Evolutionary conservation across 2,113 vertebrate genomes (phyloP).

Genomic region (Perca flavescens): DNA sequence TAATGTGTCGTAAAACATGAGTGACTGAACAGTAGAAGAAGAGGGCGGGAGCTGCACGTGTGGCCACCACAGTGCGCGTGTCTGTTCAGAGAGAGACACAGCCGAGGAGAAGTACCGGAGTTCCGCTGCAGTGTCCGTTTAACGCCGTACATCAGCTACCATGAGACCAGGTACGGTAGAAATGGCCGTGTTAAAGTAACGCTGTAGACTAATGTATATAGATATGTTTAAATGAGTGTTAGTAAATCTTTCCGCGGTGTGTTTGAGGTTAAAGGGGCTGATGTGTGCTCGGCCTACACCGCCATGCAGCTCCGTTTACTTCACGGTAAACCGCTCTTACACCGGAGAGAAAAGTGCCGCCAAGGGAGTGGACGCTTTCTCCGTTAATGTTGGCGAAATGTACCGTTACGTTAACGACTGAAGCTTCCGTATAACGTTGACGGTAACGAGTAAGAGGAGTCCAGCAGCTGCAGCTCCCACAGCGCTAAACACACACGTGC

Average conservation of each 20-base stretch:
- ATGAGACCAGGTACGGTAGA: constrained; percentile 28
- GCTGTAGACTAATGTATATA: not conserved
- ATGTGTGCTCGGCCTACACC: constrained; percentile 7
- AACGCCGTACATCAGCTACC: not conserved
- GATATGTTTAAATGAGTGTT: not conserved
- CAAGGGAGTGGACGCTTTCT: not conserved
- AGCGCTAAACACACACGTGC: too few species aligned
- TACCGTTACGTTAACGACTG: too few species aligned
- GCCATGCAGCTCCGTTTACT: not conserved
- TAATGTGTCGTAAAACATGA: not conserved
- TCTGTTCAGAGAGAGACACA: not conserved
- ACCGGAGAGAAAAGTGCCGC: not conserved
- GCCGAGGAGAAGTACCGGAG: not conserved
- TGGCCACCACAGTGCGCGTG: not conserved
- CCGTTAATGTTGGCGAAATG: fast-evolving
- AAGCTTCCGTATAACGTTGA: too few species aligned
- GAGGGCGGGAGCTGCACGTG: not conserved
- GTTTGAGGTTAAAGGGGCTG: not conserved
- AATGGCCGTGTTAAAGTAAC: fast-evolving
- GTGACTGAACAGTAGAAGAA: not conserved
- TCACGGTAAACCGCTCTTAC: not conserved
- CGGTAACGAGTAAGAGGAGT: too few species aligned
- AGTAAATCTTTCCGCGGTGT: fast-evolving
- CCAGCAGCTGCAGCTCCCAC: too few species aligned
- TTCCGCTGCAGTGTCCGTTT: fast-evolving